Evolutionary conservation across 2,113 vertebrate genomes (phyloP).

Genomic region (Strix aluco): DNA sequence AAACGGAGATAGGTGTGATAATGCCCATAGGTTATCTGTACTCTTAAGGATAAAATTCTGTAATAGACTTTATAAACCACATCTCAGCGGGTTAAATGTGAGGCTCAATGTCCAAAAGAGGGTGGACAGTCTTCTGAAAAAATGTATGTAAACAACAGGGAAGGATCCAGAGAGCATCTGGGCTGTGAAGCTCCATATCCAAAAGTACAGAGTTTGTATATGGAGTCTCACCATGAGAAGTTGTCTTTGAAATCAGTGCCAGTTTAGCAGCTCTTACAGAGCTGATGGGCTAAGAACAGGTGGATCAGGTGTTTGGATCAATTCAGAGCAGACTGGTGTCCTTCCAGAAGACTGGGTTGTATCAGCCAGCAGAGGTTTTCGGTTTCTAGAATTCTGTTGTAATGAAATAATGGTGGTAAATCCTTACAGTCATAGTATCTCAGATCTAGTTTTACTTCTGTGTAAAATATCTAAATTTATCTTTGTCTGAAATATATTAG

Average conservation of each 20-base stretch:
- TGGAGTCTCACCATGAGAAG: background rate
- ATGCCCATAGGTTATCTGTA: too few relatives aligned
- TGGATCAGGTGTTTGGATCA: background rate
- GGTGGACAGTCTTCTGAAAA: background rate
- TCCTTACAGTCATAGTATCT: background rate
- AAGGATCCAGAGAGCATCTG: background rate
- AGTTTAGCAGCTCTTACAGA: background rate
- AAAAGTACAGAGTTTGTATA: background rate
- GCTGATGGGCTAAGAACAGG: background rate
- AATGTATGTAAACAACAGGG: background rate
- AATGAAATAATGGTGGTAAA: background rate
- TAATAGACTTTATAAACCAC: rapidly evolving
- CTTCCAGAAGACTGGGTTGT: rapidly evolving
- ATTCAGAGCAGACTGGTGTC: background rate
- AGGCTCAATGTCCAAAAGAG: background rate
- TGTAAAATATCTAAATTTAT: background rate
- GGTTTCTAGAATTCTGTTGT: background rate
- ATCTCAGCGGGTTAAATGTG: background rate
- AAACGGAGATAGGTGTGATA: background rate
- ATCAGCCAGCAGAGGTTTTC: background rate
- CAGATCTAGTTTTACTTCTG: background rate
- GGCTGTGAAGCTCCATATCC: background rate
- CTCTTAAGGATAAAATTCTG: background rate
- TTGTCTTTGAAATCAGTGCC: background rate
- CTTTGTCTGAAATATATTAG: background rate